A percentile compares a stretch with the other conserved stretches of the same genome.
Evolutionary conservation across 2,888 invertebrate genomes (phyloP).

Genomic region (Drosophila gaucha): DNA sequence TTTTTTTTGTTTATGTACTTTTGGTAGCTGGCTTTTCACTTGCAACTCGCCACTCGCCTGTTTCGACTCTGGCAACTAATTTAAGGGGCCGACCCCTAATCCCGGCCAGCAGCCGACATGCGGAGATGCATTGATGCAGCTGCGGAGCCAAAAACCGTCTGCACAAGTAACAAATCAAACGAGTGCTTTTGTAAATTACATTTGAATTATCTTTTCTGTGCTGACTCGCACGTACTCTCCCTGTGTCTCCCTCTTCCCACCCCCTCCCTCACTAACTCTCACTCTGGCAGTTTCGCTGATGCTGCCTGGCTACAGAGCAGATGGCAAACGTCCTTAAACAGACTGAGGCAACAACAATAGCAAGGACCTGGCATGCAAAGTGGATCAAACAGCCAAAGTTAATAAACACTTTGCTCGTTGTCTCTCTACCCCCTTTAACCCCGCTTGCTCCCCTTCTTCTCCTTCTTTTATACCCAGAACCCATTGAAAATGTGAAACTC

Average conservation of each 20-base stretch:
- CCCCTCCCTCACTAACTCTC: neutral
- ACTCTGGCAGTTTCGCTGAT: slow-evolving; percentile 20
- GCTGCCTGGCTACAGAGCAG: slow-evolving; percentile 56
- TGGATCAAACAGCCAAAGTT: slow-evolving; percentile 78
- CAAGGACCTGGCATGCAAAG: slow-evolving; percentile 57
- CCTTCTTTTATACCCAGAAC: neutral
- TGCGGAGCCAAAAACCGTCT: slow-evolving; percentile 11
- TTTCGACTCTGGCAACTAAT: slow-evolving; percentile 69
- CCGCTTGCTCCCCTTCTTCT: neutral
- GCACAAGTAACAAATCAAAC: slow-evolving; percentile 76
- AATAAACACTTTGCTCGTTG: slow-evolving; percentile 69
- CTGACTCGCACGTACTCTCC: slow-evolving; percentile 6
- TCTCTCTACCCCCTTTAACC: neutral
- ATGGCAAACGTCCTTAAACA: slow-evolving; percentile 66
- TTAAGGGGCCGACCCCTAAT: slow-evolving; percentile 30
- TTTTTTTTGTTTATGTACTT: slow-evolving; percentile 30
- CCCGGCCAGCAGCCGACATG: slow-evolving; percentile 2
- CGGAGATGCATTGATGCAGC: slow-evolving; percentile 20
- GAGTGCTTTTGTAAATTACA: slow-evolving; percentile 81
- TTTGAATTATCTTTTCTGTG: slow-evolving; percentile 71
- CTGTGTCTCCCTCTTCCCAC: neutral
- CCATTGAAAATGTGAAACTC: neutral
- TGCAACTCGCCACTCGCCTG: slow-evolving; percentile 22
- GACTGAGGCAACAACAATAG: slow-evolving; percentile 39
- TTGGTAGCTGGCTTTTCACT: slow-evolving; percentile 30